Base-by-base conservation (phyloP, 64 coral and sea anemone species). In the Anthopleura sola region DNA sequence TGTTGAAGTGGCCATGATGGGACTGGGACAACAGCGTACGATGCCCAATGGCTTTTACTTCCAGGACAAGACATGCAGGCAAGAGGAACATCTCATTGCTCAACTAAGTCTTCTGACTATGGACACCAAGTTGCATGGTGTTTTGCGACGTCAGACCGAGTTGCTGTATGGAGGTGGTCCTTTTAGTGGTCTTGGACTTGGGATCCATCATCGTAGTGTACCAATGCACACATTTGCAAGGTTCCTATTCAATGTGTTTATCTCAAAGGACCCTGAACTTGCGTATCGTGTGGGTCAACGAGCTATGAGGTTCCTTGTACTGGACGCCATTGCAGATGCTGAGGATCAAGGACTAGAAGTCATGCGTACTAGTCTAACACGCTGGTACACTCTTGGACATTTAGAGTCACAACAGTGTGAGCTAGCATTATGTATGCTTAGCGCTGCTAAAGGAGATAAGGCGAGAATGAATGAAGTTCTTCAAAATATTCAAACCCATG, bases 191-290 rank as follows among this genome's bases (percentile, higher is more conserved):
- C 87, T 91, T 6, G 97, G 97, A 39, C 84, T 99, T 33, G 93
- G 93, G 7, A 87, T 99, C 10, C 84, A 95, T 26, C 80, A 88
- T 28, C 94, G 83, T 57, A 92, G 92, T 71, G 82, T 99, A 51
- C 97, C 97, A 24, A 94, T 99, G 93, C 97, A 99, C 60, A 99
- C 97, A 2, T 99, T 99, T 47, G 97, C 90, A 31, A 93, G 97
- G 12, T 99, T 95, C 86, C 83, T 99, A 2, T 95, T 94, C 80
- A 87, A 87, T 34, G 56, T 90, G 49, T 94, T 99, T 24, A 37
- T 99, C 48, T 51, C 85, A 37, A 91, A 88, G 56, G 87, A 95
- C 68, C 48, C 82, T 10, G 88, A 95, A 83, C 97, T 99, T 37
- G 97, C 97, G 26, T 99, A 92, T 64, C 68, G 86, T 39, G 87